Percentiles rank a stretch among this genome's conserved stretches.
Evolutionary conservation across 2,113 vertebrate genomes (phyloP).

Genomic region (Boleophthalmus pectinirostris): DNA sequence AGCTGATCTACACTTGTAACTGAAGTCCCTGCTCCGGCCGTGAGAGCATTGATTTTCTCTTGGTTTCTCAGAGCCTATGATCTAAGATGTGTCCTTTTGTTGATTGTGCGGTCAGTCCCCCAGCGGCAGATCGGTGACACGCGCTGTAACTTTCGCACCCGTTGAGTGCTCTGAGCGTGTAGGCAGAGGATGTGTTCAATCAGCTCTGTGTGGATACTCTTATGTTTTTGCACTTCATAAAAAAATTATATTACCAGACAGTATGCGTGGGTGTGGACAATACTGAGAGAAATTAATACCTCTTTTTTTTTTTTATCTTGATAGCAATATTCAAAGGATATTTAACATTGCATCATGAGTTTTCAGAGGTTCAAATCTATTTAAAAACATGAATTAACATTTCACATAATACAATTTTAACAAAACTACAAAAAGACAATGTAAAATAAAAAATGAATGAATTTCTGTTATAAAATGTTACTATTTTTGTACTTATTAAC

Average conservation of each 20-base stretch:
- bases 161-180: conserved; percentile 3
- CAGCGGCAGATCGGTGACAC: conserved; percentile 51
- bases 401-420: too few relatives aligned
- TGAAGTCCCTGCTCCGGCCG: conserved; percentile 46
- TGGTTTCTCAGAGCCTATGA: conserved; percentile 40
- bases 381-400: too few relatives aligned
- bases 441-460: too few relatives aligned
- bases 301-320: too few relatives aligned
- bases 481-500: neutral
- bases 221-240: conserved; percentile 34
- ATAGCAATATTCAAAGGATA: too few relatives aligned
- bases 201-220: conserved; percentile 2
- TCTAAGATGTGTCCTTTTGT: conserved; percentile 48
- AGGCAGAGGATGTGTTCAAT: conserved; percentile 12
- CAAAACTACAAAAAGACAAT: too few relatives aligned
- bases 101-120: conserved; percentile 48
- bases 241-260: neutral
- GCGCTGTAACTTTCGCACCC: conserved; percentile 18
- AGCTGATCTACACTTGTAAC: conserved; percentile 50
- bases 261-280: too few relatives aligned
- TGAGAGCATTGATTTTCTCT: conserved; percentile 61
- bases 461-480: too few relatives aligned
- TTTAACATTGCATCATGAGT: too few relatives aligned
- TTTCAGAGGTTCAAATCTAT: too few relatives aligned
- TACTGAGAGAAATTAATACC: too few relatives aligned